These are phyloP conservation scores for Chromis chromis DNA, from an alignment of 2,797 vertebrate genomes.

Conservation along the genomic window DNA sequence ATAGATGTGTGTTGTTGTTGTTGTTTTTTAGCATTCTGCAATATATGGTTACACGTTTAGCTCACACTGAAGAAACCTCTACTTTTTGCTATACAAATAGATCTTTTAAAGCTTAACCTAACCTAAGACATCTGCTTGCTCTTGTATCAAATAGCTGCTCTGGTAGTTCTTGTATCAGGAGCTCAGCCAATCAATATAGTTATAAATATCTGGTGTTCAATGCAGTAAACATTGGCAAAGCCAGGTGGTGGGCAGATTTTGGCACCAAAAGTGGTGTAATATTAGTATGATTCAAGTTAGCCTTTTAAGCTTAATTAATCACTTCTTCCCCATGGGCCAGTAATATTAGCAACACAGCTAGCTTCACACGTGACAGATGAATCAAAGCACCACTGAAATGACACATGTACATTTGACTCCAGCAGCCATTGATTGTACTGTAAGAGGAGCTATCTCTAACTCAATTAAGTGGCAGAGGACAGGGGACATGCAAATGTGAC, in stretches of 20 bases:
- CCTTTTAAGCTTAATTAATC: constrained; percentile 28
- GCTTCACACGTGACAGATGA: constrained; percentile 14
- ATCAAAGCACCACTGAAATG: constrained; percentile 1
- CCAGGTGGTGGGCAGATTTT: constrained; percentile 37
- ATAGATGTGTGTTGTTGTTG: not conserved
- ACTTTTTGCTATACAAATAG: constrained; percentile 9
- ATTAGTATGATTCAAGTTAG: constrained; percentile 24
- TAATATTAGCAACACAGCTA: constrained; percentile 5
- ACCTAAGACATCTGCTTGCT: constrained; percentile 11
- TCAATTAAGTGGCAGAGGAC: constrained; percentile 64
- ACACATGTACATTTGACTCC: constrained; percentile 10
- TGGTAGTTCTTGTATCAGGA: constrained; percentile 25
- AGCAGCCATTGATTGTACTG: constrained; percentile 54
- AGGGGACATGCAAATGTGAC: constrained; percentile 66
- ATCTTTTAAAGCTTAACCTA: not conserved
- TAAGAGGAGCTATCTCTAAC: constrained; percentile 61
- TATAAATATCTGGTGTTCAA: constrained; percentile 50
- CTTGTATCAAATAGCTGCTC: constrained; percentile 20
- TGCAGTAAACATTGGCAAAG: constrained; percentile 45
- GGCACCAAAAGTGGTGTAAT: constrained; percentile 22
- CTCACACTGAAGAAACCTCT: constrained; percentile 12
- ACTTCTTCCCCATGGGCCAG: constrained; percentile 5
- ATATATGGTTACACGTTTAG: constrained; percentile 18
- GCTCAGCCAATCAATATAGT: constrained; percentile 42
- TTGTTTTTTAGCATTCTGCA: constrained; percentile 3